Base-by-base conservation (phyloP, 1,140 invertebrate species). In the Alviniconcha marisindica region DNA sequence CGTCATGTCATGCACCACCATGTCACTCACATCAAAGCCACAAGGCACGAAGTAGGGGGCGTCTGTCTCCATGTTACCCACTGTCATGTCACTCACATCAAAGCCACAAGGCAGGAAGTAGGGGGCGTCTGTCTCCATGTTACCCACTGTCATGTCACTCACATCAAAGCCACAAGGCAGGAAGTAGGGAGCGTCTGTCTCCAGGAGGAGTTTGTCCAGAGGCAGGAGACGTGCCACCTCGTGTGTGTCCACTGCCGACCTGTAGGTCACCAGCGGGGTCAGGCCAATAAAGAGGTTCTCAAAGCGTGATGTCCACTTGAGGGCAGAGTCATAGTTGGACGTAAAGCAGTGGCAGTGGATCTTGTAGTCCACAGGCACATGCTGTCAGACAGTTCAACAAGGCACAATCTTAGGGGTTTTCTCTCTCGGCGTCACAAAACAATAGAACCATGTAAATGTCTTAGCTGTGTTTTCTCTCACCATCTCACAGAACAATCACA, bases 91-190 rank as follows among this genome's bases (percentile, higher is more conserved):
- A 42, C 24, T 48, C 42, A 81, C 56, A 38, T 81, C 83, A 79
- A 91, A 88, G 40, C 77, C 66, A 81, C 82, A 83, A n/a, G 94
- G 94, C 18, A 94, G 78, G 87, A 94, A 94, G 85, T 94, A 94
- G 21, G 94, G 94, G n/a, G 94, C 89, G 88, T 94, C 94, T 7
- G 94, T 94, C 87, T 94, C 94, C 31, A 94, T n/a, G n/a, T n/a
- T n/a, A n/a, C n/a, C n/a, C n/a, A n/a, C n/a, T n/a, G n/a, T n/a
- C n/a, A n/a, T n/a, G n/a, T n/a, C 36, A 42, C 24, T 48, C 42
- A 81, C 56, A 38, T 81, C 83, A 79, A 91, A 88, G 40, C 77
- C 66, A 81, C 82, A 83, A n/a, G 94, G 94, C 18, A 94, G 78
- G 87, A 94, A 94, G 85, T 94, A 94, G 21, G 94, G 94, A 28